Base-by-base conservation (phyloP, 2,888 invertebrate species). In the Drosophila emarginata region DNA sequence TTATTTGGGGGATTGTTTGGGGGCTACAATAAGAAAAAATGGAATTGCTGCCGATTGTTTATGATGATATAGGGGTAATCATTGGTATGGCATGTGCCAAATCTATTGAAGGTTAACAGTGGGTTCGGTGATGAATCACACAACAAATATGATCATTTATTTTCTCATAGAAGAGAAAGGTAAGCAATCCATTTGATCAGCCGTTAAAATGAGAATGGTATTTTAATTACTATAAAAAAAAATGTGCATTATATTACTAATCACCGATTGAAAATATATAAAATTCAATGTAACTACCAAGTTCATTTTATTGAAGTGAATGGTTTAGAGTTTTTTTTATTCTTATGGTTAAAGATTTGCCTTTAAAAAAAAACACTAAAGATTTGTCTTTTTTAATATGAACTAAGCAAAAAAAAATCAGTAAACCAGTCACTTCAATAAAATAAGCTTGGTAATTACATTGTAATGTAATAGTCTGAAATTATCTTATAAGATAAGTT, bases 61-160 rank as follows among this genome's bases (percentile, higher is more conserved):
- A 71, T 67, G 67, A 72, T 60, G 72, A 74, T 72, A 74, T 74
- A 72, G 56, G 74, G 74, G 62, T 74, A 56, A 74, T 67, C 68
- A 59, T 62, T 58, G 67, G n/a, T 61, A 56, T 73, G 74, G 74
- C 72, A 62, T 74, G 72, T 74, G 72, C 72, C 72, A 74, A 74
- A 72, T 62, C 58, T 50, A 40, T 50, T n/a, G 74, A 72, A 71
- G 70, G 70, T 71, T 72, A 71, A 52, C 28, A 52, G 70, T 61
- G 62, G 37, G 71, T 18, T 9, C 63, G 15, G 21, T 32, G 12
- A 21, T 59, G 58, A 28, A 28, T 45, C 39, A 45, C 26, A 45
- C 32, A 18, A 14, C 45, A 59, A 50, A 59, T 9, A 50, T 53
- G 23, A 50, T 57, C 61, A 71, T 62, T 63, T 54, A 52, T 50